Base-by-base conservation (phyloP, 2,113 vertebrate genomes). In the Taxidea taxus region DNA sequence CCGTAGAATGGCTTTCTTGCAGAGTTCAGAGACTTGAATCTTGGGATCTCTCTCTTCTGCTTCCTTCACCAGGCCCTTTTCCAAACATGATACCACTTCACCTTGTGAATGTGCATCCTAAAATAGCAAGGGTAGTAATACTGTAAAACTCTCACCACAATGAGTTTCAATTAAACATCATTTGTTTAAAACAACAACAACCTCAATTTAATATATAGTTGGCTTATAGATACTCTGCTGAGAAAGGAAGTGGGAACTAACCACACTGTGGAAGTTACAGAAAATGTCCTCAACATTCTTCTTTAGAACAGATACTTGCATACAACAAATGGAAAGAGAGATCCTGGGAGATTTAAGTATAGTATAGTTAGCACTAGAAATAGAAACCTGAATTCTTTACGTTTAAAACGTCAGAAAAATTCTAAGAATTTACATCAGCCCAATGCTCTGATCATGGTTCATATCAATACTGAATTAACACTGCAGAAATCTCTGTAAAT, bases 41-140 rank as follows among this genome's bases (percentile, higher is more conserved):
- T 98, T 98, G 6, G 99, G 98, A 1, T 98, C 98, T 27, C 97
- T 98, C 92, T 99, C 99, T 98, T 99, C 99, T 0, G 98, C 99
- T 96, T 99, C 99, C 39, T 99, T 99, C 7, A 99, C 99, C 92
- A 99, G 98, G 27, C 99, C 99, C 95, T 99, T 99, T 97, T 99
- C 99, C 98, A 99, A 98, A 97, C 99, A 99, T 1, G 99, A 99
- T 2, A 99, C 99, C 93, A 99, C 99, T 90, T 99, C 99, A 2
- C 99, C 99, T 97, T 99, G 99, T 3, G 99, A 99, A 98, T 99
- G 99, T 90, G 99, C 84, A 97, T 99, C 99, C 99, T 99, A 96
- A 20, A 88, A 97, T 2, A 96, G 60, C 18, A 92, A 94, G n/a
- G 64, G 86, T 77, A 95, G 4, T 14, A 29, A n/a, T 42, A 66